Evolutionary conservation across 2,797 vertebrate species (phyloP).

Genomic region (Pempheris klunzingeri): DNA sequence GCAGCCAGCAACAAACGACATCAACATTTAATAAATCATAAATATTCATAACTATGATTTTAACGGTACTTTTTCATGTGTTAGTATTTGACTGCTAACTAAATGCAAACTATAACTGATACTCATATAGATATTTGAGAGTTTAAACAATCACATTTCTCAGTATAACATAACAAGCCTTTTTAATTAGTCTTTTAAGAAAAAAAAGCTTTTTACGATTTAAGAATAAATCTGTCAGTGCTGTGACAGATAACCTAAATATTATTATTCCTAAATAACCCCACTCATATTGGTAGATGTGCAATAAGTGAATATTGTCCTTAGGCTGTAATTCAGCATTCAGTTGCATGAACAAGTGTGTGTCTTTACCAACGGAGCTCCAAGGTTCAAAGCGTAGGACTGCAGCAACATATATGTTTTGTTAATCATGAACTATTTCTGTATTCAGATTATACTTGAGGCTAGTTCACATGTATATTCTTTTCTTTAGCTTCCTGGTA

Average conservation of each 20-base stretch:
- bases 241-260: not conserved
- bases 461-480: not conserved
- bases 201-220: not conserved
- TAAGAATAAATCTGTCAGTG: not conserved
- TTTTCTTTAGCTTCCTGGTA: conserved; percentile 34
- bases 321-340: not conserved
- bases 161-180: not conserved
- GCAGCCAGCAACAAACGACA: not conserved
- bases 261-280: not conserved
- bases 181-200: not conserved
- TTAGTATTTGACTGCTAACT: not conserved
- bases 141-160: no score
- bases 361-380: no score
- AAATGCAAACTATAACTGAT: not conserved
- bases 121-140: not conserved
- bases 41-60: not conserved
- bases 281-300: not conserved
- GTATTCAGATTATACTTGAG: conserved; percentile 18
- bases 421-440: conserved; percentile 13
- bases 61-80: not conserved
- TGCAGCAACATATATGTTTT: conserved; percentile 1
- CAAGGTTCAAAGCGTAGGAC: not conserved
- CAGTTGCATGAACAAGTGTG: not conserved
- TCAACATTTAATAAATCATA: not conserved
- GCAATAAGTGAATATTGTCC: not conserved